These are phyloP conservation scores for Cerastis leucographa DNA, from an alignment of 2,888 invertebrate genomes.

Conservation along the genomic window DNA sequence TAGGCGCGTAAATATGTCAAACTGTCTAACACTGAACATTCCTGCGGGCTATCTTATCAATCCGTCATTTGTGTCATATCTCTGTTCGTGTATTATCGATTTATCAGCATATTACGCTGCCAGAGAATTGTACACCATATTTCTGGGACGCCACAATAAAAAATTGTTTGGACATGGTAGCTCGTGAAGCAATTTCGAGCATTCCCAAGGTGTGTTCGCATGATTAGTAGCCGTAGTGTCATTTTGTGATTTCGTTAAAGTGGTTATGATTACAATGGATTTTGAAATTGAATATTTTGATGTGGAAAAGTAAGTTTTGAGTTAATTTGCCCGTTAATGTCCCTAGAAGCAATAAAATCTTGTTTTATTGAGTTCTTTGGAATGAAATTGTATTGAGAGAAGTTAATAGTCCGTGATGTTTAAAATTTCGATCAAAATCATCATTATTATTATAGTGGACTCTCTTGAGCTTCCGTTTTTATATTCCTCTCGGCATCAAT, in stretches of 20 bases:
- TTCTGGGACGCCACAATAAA: neutral
- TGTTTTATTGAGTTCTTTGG: constrained; percentile 9
- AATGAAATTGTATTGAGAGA: constrained; percentile 8
- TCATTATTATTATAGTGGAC: neutral
- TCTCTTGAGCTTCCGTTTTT: neutral
- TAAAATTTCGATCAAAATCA: neutral
- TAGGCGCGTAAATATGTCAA: constrained; percentile 46
- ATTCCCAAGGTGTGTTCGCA: constrained; percentile 51
- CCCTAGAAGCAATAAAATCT: neutral
- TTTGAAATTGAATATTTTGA: constrained; percentile 64
- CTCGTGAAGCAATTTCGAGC: constrained; percentile 22
- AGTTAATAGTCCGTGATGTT: neutral
- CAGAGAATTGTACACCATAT: constrained; percentile 19
- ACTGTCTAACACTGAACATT: constrained; percentile 51
- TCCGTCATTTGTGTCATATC: constrained; percentile 62
- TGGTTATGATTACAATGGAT: constrained; percentile 53
- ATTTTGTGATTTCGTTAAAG: constrained; percentile 41
- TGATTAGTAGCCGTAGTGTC: constrained; percentile 43
- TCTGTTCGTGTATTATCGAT: constrained; percentile 57
- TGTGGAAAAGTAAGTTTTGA: constrained; percentile 43
- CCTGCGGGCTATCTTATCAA: constrained; percentile 64
- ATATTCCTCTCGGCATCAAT: constrained; percentile 8
- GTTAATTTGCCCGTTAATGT: constrained; percentile 8
- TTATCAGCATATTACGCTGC: constrained; percentile 48
- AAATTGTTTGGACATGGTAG: constrained; percentile 12